Evolutionary conservation across 2,888 invertebrate species (phyloP), one percentile per base, ranked within the genome.

Genomic region (Apamea anceps): DNA sequence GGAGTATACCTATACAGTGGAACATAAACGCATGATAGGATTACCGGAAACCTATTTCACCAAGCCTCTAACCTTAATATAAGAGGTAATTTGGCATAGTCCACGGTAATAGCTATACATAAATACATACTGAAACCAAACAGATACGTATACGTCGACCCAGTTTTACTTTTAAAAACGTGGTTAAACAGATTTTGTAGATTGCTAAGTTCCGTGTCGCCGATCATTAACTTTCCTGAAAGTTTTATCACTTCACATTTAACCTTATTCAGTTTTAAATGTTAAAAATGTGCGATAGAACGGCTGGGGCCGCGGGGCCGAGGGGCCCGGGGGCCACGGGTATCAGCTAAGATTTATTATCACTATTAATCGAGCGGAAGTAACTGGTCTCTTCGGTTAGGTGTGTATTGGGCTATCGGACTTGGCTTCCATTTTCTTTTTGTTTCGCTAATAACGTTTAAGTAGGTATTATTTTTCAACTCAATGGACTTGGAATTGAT

Each of bases 201-300:
- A 93, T 93, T 89, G 89, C 86, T 86, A 86, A 88, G 89, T 94
- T 93, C 87, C 94, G 94, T 94, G 94, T 90, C 91, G 88, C 84
- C 82, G 85, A 89, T 91, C 93, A 91, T 94, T 94, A 95, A 88
- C 85, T 86, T 87, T 85, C 86, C 81, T 92, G 91, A 90, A 93
- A 92, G 91, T 94, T 94, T 94, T 94, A 94, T 94, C 92, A 93
- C 91, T 91, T 90, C 84, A 87, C 90, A 89, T 93, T 90, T 81
- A 87, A 89, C 91, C 91, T 88, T 85, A 88, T 91, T 91, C 89
- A 85, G 88, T 85, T 91, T 91, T 89, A 90, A 93, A 92, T 91
- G 90, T 88, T 88, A 90, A 92, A 92, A 93, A 91, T 91, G 88
- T 88, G 81, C 89, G 88, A 86, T 86, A 90, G 88, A 89, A 91